Base-by-base conservation (phyloP, 1,140 invertebrate species). In the Maniola jurtina region DNA sequence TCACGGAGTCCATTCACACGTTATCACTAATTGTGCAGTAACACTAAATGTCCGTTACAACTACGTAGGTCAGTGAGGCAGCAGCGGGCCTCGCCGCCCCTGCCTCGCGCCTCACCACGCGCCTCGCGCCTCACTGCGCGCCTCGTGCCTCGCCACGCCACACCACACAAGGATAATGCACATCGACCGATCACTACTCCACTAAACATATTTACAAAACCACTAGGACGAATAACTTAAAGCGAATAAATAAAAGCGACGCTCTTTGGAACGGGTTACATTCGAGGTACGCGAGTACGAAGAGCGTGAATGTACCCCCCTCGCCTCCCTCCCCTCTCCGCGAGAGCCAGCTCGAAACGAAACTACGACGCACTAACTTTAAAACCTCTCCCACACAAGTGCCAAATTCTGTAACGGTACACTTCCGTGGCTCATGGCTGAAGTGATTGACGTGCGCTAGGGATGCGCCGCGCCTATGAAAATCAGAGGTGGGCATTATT, bases 211-310 rank as follows among this genome's bases (percentile, higher is more conserved):
- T 57, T 38, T 70, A 77, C 73, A 70, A 45, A 72, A 54, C 64
- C 70, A 64, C 57, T 66, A 77, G 59, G 70, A 74, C 69, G 35
- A 76, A 81, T 78, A 82, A 81, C 72, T 79, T 80, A 80, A 79
- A 70, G 79, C 80, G 73, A 86, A 86, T 86, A 89, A 89, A 86
- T 84, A 82, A 79, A 72, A 78, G 67, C 71, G 71, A 80, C 80
- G 80, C 82, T 84, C 84, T 89, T 87, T 87, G 83, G 86, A 86
- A 83, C 84, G 77, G 82, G 77, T 84, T 79, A 79, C 79, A 75
- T 80, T 79, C 83, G 76, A 84, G 79, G 79, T 81, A 72, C 73
- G 66, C 63, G 58, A 64, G 64, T 16, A 59, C n/a, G 55, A 25
- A 45, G 52, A 34, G 47, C 65, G 58, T 45, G 64, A 61, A 66